These are phyloP conservation scores for Scophthalmus maximus DNA, from an alignment of 2,113 vertebrate species.

Conservation along the genomic window DNA sequence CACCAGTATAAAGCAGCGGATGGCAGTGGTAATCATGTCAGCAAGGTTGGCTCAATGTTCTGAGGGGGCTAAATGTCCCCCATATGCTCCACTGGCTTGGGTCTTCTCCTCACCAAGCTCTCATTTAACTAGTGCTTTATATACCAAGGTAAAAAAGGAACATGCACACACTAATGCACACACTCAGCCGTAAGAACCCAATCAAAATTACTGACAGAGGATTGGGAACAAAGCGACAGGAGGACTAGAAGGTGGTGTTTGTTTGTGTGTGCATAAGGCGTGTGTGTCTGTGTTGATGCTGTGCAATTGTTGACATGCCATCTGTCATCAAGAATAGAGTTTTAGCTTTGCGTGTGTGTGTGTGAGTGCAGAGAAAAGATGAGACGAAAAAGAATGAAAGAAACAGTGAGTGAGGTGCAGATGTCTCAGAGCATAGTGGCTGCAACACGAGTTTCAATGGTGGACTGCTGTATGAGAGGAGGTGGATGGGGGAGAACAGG, in stretches of 20 bases:
- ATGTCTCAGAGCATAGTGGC: conserved; percentile 93
- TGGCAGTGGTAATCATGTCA: conserved; percentile 93
- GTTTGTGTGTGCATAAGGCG: conserved; percentile 70
- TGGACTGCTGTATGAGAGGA: conserved; percentile 85
- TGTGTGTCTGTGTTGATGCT: conserved; percentile 76
- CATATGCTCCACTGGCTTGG: conserved; percentile 96
- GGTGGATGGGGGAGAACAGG: conserved; percentile 43
- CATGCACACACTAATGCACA: conserved; percentile 41
- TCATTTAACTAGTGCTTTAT: conserved; percentile 87
- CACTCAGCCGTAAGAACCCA: conserved; percentile 58
- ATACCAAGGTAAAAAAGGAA: conserved; percentile 83
- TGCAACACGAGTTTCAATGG: conserved; percentile 90
- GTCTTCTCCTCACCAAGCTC: conserved; percentile 87
- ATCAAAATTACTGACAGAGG: conserved; percentile 64
- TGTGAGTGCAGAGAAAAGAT: conserved; percentile 77
- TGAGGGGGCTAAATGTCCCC: conserved; percentile 96
- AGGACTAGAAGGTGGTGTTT: conserved; percentile 63
- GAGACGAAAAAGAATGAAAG: conserved; percentile 63
- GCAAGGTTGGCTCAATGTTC: conserved; percentile 93
- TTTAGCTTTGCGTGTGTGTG: conserved; percentile 70
- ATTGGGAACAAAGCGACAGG: conserved; percentile 59
- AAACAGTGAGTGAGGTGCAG: conserved; percentile 85
- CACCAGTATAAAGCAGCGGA: conserved; percentile 87
- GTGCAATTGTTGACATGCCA: conserved; percentile 98
- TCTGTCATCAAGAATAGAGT: conserved; percentile 92